Evolutionary conservation across 2,888 invertebrate species (phyloP).

Genomic region (Andricus curvator): DNA sequence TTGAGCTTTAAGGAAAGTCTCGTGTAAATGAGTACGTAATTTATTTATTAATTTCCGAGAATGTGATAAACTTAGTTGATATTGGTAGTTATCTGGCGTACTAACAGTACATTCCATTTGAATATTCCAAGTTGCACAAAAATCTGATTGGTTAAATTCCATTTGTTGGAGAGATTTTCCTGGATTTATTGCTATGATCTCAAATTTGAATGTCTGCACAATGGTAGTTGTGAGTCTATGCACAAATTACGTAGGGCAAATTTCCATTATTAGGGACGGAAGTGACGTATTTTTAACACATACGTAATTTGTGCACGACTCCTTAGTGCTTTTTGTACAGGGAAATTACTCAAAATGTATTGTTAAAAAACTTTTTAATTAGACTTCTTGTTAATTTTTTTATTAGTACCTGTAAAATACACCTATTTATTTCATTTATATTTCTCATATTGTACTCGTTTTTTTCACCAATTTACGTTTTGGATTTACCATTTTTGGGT

Average conservation of each 20-base stretch:
- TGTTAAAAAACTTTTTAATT: background rate
- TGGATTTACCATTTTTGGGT: background rate
- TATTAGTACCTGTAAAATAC: background rate
- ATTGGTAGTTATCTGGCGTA: slow-evolving; percentile 17
- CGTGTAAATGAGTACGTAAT: slow-evolving; percentile 1
- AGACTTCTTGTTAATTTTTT: background rate
- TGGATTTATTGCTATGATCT: background rate
- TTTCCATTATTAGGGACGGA: too few species aligned
- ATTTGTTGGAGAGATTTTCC: background rate
- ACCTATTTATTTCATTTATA: background rate
- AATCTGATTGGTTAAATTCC: background rate
- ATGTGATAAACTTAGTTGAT: slow-evolving; percentile 34
- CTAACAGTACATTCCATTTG: slow-evolving; percentile 5
- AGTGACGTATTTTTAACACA: too few species aligned
- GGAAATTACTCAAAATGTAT: slow-evolving; percentile 4
- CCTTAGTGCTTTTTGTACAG: background rate
- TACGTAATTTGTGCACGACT: too few species aligned
- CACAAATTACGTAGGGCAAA: too few species aligned
- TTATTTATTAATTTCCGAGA: slow-evolving; percentile 17
- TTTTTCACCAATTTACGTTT: background rate
- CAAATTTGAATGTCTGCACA: background rate
- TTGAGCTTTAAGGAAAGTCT: slow-evolving; percentile 20
- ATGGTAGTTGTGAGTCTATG: background rate
- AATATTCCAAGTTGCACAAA: slow-evolving; percentile 7
- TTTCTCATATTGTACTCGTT: background rate